Conservation (phyloP, 1,140 invertebrate genomes). For the Drosophila nikananu region DNA sequence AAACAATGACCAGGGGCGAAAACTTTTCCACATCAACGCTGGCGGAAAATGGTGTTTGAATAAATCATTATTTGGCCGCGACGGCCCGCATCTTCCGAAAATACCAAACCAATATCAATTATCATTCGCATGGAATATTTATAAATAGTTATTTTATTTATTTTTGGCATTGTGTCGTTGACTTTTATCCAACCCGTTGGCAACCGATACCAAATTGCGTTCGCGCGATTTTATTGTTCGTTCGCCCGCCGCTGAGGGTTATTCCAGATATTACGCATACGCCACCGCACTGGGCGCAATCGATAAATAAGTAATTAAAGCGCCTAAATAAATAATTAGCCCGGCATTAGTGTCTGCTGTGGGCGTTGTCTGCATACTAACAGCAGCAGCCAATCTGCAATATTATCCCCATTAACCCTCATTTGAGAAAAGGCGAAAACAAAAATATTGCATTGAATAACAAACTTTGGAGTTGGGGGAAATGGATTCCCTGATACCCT, state of each 20-base stretch:
- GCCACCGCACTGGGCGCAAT: conserved; percentile 37
- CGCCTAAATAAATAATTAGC: conserved; percentile 76
- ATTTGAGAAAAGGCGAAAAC: conserved; percentile 4
- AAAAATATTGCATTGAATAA: conserved; percentile 8
- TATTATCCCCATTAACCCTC: conserved; percentile 37
- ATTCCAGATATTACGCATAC: conserved; percentile 63
- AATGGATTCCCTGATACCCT: conserved; percentile 14
- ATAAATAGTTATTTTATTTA: conserved; percentile 52
- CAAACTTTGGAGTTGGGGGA: background rate
- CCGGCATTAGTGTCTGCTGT: conserved; percentile 38
- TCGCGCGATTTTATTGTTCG: conserved; percentile 19
- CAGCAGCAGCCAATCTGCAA: conserved; percentile 37
- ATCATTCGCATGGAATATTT: conserved; percentile 18
- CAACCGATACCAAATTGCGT: conserved; percentile 28
- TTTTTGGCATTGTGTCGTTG: conserved; percentile 56
- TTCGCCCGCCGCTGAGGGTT: conserved; percentile 13
- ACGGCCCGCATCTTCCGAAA: conserved; percentile 12
- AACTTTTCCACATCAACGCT: conserved; percentile 32
- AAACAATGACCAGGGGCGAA: conserved; percentile 25
- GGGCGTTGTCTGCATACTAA: conserved; percentile 45
- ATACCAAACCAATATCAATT: conserved; percentile 44
- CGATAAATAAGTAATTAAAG: conserved; percentile 78
- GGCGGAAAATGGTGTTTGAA: conserved; percentile 28
- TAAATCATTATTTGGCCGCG: conserved; percentile 26
- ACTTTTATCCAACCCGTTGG: conserved; percentile 46